phyloP scores from a whole-genome alignment of 2,888 invertebrate species.

The Homarus gammarus region DNA sequence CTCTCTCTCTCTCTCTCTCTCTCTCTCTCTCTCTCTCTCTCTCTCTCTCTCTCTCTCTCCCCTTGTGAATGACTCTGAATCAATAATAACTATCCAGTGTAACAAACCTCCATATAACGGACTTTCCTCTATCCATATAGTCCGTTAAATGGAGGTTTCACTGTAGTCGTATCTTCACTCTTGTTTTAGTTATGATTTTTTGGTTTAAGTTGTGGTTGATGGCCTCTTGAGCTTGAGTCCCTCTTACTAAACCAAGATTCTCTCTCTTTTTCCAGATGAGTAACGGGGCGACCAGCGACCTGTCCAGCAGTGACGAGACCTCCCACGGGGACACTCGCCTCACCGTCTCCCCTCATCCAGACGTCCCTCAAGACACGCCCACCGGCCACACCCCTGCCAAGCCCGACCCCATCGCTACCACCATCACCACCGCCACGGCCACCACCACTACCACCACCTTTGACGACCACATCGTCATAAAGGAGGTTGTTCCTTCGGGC shows the following conservation, averaged over 20 bases:
- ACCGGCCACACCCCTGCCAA: background rate
- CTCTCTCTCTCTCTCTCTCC: too few relatives aligned
- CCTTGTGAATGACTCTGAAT: too few relatives aligned
- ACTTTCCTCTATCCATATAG: too few relatives aligned
- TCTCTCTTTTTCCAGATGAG: slow-evolving; percentile 23
- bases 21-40: too few relatives aligned
- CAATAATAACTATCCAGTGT: too few relatives aligned
- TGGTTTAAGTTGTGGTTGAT: too few relatives aligned
- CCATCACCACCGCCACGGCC: slow-evolving; percentile 13
- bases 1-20: background rate
- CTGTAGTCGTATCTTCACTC: too few relatives aligned
- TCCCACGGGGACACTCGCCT: slow-evolving; percentile 12
- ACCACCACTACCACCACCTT: slow-evolving; percentile 30
- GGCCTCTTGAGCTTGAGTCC: too few relatives aligned
- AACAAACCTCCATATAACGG: too few relatives aligned
- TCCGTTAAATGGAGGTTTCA: too few relatives aligned
- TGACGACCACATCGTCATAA: slow-evolving; percentile 34
- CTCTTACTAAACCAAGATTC: too few relatives aligned
- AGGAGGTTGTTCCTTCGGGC: slow-evolving; percentile 28
- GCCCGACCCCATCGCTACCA: background rate
- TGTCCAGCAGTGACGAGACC: slow-evolving; percentile 48
- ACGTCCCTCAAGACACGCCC: background rate
- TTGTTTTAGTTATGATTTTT: too few relatives aligned
- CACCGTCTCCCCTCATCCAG: slow-evolving; percentile 1
- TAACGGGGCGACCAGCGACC: slow-evolving; percentile 39